phyloP scores from a whole-genome alignment of 2,797 vertebrate species.

The Austrolebias charrua region DNA sequence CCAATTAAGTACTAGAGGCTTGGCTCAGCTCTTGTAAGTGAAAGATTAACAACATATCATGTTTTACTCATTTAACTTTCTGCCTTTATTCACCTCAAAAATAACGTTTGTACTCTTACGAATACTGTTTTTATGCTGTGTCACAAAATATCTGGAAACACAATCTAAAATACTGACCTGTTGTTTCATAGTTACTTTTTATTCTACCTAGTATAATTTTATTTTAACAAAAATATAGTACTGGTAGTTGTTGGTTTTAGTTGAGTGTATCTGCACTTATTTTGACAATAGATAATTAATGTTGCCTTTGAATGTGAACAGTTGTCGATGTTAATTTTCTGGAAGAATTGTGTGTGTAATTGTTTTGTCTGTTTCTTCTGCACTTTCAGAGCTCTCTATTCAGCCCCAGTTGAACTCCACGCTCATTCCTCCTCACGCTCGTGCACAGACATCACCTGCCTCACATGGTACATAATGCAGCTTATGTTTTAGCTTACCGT shows the following conservation, averaged over 20 bases:
- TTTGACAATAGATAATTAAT: too few species aligned
- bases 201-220: too few species aligned
- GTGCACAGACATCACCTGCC: conserved; percentile 83
- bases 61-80: too few species aligned
- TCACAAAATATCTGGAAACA: too few species aligned
- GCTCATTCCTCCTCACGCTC: conserved; percentile 92
- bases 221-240: too few species aligned
- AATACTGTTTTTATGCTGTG: too few species aligned
- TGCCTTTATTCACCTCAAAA: too few species aligned
- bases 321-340: not conserved
- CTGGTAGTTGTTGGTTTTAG: not conserved
- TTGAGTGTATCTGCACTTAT: not conserved
- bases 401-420: conserved; percentile 90
- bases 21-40: too few species aligned
- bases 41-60: too few species aligned
- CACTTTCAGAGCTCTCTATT: conserved; percentile 87
- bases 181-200: not conserved
- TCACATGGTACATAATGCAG: conserved; percentile 73
- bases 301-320: not conserved
- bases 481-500: not conserved
- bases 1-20: too few species aligned
- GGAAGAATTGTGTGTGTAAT: not conserved
- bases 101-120: too few species aligned
- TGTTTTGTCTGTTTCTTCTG: conserved; percentile 21
- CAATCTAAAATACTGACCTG: not conserved